Evolutionary conservation across 2,113 vertebrate species (phyloP).

Genomic region (Phoxinus phoxinus): DNA sequence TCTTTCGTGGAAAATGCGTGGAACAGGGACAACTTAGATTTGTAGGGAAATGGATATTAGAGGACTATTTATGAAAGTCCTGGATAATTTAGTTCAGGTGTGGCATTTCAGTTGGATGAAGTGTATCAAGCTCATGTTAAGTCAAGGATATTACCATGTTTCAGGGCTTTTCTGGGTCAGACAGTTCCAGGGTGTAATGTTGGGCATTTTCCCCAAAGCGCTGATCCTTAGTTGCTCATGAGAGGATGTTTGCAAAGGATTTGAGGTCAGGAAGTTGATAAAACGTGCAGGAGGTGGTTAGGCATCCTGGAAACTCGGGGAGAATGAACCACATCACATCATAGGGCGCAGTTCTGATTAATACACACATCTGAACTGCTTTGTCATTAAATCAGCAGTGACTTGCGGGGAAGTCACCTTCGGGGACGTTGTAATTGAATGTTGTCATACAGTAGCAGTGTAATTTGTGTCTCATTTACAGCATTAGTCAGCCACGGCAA

Average conservation of each 20-base stretch:
- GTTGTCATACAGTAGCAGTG: constrained; percentile 14
- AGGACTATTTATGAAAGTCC: constrained; percentile 10
- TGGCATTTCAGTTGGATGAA: constrained; percentile 24
- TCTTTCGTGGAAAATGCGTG: neutral
- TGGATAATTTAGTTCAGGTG: constrained; percentile 46
- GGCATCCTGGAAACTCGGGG: constrained; percentile 48
- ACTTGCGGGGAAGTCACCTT: constrained; percentile 1
- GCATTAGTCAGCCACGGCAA: neutral
- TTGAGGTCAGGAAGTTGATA: constrained; percentile 60
- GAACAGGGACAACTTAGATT: neutral
- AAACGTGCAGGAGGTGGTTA: constrained; percentile 45
- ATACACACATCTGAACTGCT: constrained; percentile 19
- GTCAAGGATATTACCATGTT: constrained; percentile 27
- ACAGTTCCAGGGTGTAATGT: constrained; percentile 21
- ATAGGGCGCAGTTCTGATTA: constrained; percentile 3
- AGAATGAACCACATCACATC: constrained; percentile 36
- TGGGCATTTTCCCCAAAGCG: constrained; percentile 15
- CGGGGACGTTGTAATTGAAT: neutral
- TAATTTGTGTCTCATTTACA: neutral
- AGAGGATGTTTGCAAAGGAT: constrained; percentile 43
- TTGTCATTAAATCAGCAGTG: constrained; percentile 51
- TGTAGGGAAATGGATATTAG: neutral
- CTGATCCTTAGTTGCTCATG: constrained; percentile 44
- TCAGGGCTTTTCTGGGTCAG: constrained; percentile 19
- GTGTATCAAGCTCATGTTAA: constrained; percentile 20